Conservation (phyloP, 37 sponge, comb jelly and placozoan species). For the Ephydatia muelleri region DNA sequence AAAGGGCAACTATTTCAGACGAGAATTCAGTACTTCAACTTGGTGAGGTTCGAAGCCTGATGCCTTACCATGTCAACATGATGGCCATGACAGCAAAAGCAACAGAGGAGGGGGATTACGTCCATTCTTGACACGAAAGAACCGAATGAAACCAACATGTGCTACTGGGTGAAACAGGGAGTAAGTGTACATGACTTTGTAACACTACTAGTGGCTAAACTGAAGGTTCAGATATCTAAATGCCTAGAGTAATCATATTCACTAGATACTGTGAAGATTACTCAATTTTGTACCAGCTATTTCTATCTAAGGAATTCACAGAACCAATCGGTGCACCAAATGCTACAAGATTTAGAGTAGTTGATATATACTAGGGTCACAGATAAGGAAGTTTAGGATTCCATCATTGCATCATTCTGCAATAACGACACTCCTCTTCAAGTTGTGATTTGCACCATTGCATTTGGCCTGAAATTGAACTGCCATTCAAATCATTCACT, state of each 20-base stretch:
- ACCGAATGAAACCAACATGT: not conserved
- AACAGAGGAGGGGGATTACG: no score
- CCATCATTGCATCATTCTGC: constrained; percentile 8
- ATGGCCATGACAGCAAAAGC: constrained; percentile 39
- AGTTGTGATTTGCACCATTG: no score
- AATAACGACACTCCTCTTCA: not conserved
- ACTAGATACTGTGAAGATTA: no score
- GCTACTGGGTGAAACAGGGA: not conserved
- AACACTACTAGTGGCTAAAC: no score
- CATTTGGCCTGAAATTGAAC: no score
- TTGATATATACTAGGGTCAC: constrained; percentile 20
- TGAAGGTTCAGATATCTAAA: no score
- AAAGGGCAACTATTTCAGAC: constrained; percentile 19
- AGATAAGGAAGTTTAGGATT: constrained; percentile 1
- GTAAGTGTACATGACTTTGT: no score
- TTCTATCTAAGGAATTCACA: no score
- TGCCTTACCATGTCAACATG: constrained; percentile 24
- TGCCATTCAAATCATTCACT: constrained; percentile 27
- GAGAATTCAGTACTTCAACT: constrained; percentile 13
- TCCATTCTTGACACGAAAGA: not conserved
- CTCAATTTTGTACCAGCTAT: no score
- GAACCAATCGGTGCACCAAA: constrained; percentile 21
- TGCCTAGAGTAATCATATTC: no score
- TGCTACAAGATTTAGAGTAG: not conserved
- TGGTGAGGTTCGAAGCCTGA: constrained; percentile 21